Conservation (phyloP, 23 tunicate genomes). For the Clavelina lepadiformis region DNA sequence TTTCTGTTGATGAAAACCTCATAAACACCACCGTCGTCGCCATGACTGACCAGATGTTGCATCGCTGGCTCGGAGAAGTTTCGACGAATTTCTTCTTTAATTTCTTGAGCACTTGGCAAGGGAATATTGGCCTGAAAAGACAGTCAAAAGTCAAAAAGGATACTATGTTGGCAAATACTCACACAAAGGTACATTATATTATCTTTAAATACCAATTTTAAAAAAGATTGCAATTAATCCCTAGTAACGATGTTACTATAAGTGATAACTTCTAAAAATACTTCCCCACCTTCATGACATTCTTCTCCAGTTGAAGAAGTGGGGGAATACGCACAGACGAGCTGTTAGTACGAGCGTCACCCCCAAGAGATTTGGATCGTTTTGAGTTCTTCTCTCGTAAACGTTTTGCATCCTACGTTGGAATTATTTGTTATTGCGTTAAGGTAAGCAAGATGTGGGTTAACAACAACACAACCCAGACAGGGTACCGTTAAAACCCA, state of each 20-base stretch:
- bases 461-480: no score
- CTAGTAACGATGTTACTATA: background rate
- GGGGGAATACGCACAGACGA: conserved; percentile 72
- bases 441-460: no score
- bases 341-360: conserved; percentile 4
- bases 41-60: conserved; percentile 48
- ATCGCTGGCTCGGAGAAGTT: conserved; percentile 90
- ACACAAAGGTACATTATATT: background rate
- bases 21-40: conserved; percentile 52
- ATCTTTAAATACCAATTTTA: background rate
- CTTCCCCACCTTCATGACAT: conserved; percentile 44
- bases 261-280: background rate
- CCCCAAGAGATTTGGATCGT: conserved; percentile 53
- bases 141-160: background rate
- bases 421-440: no score
- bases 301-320: conserved; percentile 77
- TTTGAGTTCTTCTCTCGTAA: conserved; percentile 21
- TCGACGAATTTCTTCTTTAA: conserved; percentile 75
- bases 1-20: conserved; percentile 87
- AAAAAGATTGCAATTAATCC: background rate
- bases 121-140: conserved; percentile 34
- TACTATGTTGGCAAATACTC: no score
- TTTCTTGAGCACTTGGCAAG: conserved; percentile 42
- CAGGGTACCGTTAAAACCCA: no score
- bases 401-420: conserved; percentile 47